Conservation (phyloP, 2,888 invertebrate species). For the Disparrhopalites patrizii region DNA sequence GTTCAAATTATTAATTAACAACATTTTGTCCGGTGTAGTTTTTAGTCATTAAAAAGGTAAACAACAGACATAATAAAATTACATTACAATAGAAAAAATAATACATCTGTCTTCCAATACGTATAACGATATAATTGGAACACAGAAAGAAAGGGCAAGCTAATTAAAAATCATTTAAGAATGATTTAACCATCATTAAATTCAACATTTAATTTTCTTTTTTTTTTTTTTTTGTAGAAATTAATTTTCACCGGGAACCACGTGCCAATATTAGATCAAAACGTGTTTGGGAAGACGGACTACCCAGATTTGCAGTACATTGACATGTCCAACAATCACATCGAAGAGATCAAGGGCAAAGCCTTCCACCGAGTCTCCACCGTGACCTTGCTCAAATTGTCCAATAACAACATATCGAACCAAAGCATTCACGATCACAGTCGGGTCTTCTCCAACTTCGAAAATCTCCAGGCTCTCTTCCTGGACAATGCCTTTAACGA, state of each 20-base stretch:
- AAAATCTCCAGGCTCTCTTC: conserved; percentile 64
- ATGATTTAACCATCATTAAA: neutral
- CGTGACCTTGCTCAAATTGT: conserved; percentile 65
- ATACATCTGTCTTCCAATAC: no score
- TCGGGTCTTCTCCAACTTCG: conserved; percentile 55
- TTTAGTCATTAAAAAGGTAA: no score
- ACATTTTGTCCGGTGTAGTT: no score
- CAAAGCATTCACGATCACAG: conserved; percentile 56
- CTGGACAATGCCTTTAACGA: conserved; percentile 67
- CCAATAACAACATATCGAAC: conserved; percentile 64
- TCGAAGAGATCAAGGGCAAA: conserved; percentile 67
- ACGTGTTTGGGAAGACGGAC: conserved; percentile 65
- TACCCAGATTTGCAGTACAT: conserved; percentile 61
- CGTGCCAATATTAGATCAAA: conserved; percentile 63
- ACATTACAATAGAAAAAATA: no score
- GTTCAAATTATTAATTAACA: no score
- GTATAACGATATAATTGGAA: no score
- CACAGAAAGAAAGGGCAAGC: neutral
- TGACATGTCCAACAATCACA: conserved; percentile 70
- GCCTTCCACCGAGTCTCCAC: conserved; percentile 68
- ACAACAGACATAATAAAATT: no score
- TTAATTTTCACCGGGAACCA: conserved; percentile 69
- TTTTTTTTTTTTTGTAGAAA: conserved; percentile 52
- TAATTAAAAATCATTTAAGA: neutral
- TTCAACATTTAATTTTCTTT: conserved; percentile 4